phyloP scores from a whole-genome alignment of 2,797 vertebrate species.

The Helarctos malayanus region DNA sequence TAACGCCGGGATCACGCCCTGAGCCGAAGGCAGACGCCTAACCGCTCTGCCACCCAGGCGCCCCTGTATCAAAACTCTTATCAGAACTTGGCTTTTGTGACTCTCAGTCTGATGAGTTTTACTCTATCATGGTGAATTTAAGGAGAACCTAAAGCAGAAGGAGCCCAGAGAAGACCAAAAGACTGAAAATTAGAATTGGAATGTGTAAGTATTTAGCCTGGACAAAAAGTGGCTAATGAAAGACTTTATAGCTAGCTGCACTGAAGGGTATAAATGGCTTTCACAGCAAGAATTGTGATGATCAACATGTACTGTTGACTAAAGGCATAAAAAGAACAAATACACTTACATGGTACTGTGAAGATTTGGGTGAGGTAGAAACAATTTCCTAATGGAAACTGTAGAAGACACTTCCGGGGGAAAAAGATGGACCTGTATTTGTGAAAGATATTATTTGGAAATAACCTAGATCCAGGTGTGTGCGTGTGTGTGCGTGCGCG shows the following conservation, averaged over 20 bases:
- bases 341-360: neutral
- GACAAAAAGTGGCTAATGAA: neutral
- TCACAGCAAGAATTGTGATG: neutral
- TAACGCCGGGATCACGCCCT: too few relatives aligned
- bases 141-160: neutral
- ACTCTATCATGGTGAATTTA: neutral
- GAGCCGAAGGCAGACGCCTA: too few relatives aligned
- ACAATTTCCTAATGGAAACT: neutral
- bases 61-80: neutral
- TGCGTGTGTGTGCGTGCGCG: neutral
- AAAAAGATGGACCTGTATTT: neutral
- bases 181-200: neutral
- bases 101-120: neutral
- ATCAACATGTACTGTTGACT: neutral
- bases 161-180: neutral
- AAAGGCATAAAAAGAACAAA: neutral
- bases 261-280: neutral
- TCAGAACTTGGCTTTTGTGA: neutral
- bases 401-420: neutral
- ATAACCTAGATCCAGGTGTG: neutral
- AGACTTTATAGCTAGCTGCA: neutral
- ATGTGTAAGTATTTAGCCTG: neutral
- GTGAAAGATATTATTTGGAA: neutral
- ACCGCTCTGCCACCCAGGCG: too few relatives aligned
- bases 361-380: neutral